These are phyloP conservation scores for Aphyosemion australe DNA, from an alignment of 2,113 vertebrate genomes.

Conservation along the genomic window DNA sequence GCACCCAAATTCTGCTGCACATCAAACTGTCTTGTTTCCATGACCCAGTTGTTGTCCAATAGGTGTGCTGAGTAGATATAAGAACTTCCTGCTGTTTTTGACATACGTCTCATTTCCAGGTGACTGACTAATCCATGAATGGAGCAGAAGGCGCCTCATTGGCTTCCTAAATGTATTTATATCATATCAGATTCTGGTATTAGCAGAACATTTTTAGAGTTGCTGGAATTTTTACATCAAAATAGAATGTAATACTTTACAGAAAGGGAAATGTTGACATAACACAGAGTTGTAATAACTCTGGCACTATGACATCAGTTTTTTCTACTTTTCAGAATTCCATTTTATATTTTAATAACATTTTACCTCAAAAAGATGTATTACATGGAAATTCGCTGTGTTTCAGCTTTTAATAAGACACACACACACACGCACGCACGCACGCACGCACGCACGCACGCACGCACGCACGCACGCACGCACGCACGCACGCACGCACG, in stretches of 20 bases:
- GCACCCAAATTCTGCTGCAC: conserved; percentile 14
- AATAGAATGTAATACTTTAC: neutral
- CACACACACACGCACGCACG: too few species aligned
- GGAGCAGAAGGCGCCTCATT: neutral
- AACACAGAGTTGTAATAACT: too few species aligned
- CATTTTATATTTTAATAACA: neutral
- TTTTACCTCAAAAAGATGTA: too few species aligned
- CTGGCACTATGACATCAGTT: too few species aligned
- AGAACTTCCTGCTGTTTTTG: neutral
- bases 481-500: too few species aligned
- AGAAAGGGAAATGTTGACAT: too few species aligned
- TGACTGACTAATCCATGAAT: neutral
- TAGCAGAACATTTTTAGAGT: neutral
- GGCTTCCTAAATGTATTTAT: neutral
- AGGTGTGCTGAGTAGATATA: conserved; percentile 3
- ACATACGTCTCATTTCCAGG: neutral
- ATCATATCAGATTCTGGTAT: neutral
- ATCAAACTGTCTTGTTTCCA: conserved; percentile 11
- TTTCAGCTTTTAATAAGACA: too few species aligned
- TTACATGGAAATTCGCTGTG: too few species aligned
- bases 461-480: too few species aligned
- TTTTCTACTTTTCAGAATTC: too few species aligned
- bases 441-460: too few species aligned
- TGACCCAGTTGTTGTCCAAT: conserved; percentile 4
- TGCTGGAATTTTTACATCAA: too few species aligned